Base-by-base conservation (phyloP, 2,113 vertebrate species). In the Rissa tridactyla region DNA sequence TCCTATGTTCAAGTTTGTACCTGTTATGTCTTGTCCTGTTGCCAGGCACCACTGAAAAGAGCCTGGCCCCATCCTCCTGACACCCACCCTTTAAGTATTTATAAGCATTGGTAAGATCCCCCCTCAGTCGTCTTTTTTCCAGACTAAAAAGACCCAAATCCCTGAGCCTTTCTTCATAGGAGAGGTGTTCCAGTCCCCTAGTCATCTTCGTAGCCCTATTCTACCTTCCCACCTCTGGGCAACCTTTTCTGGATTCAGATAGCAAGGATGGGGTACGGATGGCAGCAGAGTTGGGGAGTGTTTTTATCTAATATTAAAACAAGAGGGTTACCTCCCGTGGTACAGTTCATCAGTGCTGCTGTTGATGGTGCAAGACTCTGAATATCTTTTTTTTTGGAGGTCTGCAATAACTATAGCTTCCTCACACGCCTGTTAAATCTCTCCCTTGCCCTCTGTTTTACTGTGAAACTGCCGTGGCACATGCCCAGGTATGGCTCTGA, bases 381-480 rank as follows among this genome's bases (percentile, higher is more conserved):
- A 66, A 65, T 25, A 25, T 4, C 0, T 52, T 4, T 8, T 36
- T 29, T 69, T 52, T 21, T 29, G 4, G 65, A 60, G 32, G 11
- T 34, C 32, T 40, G 10, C 4, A 9, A 25, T 0, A 10, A 34
- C 15, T 55, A 32, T 7, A 90, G 5, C 4, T 58, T n/a, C 38
- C 29, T 90, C 8, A 1, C 13, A 30, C 4, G 22, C 7, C 29
- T 32, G 21, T 27, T 20, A 54, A 46, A 75, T 26, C 6, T 47
- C 44, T 72, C 30, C 2, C 3, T 26, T 10, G 3, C 10, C 12
- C 5, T 65, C 32, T 52, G 15, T 19, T 62, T 44, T 38, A 25
- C 52, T 19, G 16, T 4, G 36, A 62, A 65, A 15, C 17, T 44
- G 58, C 32, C 25, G 22, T 6, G 47, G 12, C 0, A 1, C 0